Evolutionary conservation across 1,140 invertebrate species (phyloP), one percentile per base, ranked within the genome.

Genomic region (Apocrypta bakeri): DNA sequence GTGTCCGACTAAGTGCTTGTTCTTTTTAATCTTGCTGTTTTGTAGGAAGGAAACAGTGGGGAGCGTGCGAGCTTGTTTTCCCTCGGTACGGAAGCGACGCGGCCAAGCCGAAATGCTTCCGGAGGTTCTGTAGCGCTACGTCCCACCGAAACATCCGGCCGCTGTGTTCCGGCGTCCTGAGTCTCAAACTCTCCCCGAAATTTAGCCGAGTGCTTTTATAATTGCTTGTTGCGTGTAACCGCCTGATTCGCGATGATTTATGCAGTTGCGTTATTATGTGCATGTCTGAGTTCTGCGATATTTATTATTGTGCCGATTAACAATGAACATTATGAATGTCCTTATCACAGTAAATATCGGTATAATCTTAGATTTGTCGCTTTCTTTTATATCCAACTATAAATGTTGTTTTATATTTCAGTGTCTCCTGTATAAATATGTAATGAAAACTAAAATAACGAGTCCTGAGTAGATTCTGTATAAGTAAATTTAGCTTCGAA

Each of bases 71-170:
- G 71, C 79, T 73, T 73, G 48, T 73, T 61, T 56, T 80, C 40
- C 69, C 40, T 66, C 21, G 29, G 2, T 42, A 29, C 64, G 73
- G 81, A 77, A 69, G 48, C 42, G 31, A 33, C 31, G 74, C 66
- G 74, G 48, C 17, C 81, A 29, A 71, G 48, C 66, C 42, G 74
- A 77, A 72, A 76, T 29, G 24, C 64, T 33, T 81, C 63, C 73
- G 80, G 79, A 40, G 21, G 8, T 2, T n/a, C 24, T 29, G 9
- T 37, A 4, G 29, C 42, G 33, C 72, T 4, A 29, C 37, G 25
- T 66, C 63, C 29, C 17, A 14, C 48, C 48, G 33, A 82, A 82
- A 82, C 66, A 82, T 82, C 74, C 74, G 81, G 29, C 24, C 33
- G 24, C 31, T 24, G 14, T 69, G 61, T 42, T 61, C 72, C 37